phyloP scores from a whole-genome alignment of 2,113 vertebrate species.

The Centropus bengalensis region DNA sequence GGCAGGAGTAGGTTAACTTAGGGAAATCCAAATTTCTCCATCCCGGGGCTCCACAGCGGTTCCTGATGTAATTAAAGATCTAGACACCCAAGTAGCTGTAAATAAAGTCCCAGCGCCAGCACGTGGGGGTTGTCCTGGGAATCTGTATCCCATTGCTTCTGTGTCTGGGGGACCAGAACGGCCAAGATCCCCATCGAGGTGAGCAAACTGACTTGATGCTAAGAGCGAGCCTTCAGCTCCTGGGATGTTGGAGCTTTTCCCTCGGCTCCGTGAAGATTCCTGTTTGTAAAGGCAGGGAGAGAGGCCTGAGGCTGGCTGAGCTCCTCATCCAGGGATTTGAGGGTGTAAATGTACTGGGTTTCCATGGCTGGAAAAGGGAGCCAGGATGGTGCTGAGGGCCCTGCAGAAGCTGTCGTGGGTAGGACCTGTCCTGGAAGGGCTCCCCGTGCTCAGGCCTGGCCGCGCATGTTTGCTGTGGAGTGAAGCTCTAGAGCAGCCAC shows the following conservation, averaged over 20 bases:
- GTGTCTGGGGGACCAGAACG: background rate
- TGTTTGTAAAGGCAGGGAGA: background rate
- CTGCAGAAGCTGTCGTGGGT: background rate
- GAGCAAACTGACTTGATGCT: rapidly evolving
- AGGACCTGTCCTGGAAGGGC: background rate
- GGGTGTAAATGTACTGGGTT: background rate
- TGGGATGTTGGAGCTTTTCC: too few species aligned
- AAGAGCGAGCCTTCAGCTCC: background rate
- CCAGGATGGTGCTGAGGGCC: background rate
- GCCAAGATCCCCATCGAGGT: background rate
- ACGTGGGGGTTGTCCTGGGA: background rate
- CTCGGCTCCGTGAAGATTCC: background rate
- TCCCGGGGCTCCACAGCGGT: slow-evolving; percentile 76
- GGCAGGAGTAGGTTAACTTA: slow-evolving; percentile 42
- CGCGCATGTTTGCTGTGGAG: background rate
- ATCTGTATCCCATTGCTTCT: background rate
- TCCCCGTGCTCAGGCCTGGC: rapidly evolving
- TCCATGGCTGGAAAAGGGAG: background rate
- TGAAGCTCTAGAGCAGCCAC: background rate
- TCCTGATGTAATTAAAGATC: slow-evolving; percentile 81
- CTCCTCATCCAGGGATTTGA: background rate
- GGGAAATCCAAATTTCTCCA: slow-evolving; percentile 71
- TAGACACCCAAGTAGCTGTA: slow-evolving; percentile 84
- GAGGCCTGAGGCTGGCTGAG: background rate
- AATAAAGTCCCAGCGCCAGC: slow-evolving; percentile 56